A percentile compares a stretch with the other conserved stretches of the same genome.
Conservation (phyloP, 2,888 invertebrate genomes). For the Branchipolynoe longqiensis region DNA sequence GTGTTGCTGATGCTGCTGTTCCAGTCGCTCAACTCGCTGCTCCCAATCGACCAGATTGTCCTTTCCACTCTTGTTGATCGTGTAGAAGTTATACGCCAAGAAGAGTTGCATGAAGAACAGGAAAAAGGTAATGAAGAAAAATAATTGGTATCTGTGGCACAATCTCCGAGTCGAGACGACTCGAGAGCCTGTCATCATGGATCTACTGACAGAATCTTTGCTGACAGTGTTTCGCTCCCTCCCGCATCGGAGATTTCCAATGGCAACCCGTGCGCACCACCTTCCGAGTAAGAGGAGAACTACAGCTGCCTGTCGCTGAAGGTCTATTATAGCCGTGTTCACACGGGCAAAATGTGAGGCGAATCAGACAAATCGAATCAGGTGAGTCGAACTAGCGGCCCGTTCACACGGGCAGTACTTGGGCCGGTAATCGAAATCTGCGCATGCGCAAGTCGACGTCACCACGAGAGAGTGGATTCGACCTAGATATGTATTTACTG, state of each 20-base stretch:
- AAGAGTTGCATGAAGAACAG: slow-evolving; percentile 40
- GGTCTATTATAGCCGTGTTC: too few species aligned
- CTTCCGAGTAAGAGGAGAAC: neutral
- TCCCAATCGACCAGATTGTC: neutral
- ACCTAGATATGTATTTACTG: too few species aligned
- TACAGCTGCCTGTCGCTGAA: too few species aligned
- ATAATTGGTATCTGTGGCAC: slow-evolving; percentile 48
- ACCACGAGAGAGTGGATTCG: too few species aligned
- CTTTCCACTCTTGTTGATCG: neutral
- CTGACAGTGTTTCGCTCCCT: neutral
- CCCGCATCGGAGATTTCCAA: neutral
- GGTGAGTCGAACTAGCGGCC: too few species aligned
- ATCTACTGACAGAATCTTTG: slow-evolving; percentile 1
- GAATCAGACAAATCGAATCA: too few species aligned
- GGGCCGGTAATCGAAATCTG: too few species aligned
- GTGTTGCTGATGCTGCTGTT: slow-evolving; percentile 1
- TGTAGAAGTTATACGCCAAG: slow-evolving; percentile 41
- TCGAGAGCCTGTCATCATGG: slow-evolving; percentile 50
- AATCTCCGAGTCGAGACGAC: slow-evolving; percentile 50
- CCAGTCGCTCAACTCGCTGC: neutral
- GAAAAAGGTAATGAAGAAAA: slow-evolving; percentile 47
- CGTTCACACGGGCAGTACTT: too few species aligned
- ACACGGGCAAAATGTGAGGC: too few species aligned
- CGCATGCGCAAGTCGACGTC: too few species aligned
- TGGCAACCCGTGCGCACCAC: neutral